Evolutionary conservation across 2,797 vertebrate genomes (phyloP), one percentile per base, ranked within the genome.

Genomic region (Phalanger gymnotis): DNA sequence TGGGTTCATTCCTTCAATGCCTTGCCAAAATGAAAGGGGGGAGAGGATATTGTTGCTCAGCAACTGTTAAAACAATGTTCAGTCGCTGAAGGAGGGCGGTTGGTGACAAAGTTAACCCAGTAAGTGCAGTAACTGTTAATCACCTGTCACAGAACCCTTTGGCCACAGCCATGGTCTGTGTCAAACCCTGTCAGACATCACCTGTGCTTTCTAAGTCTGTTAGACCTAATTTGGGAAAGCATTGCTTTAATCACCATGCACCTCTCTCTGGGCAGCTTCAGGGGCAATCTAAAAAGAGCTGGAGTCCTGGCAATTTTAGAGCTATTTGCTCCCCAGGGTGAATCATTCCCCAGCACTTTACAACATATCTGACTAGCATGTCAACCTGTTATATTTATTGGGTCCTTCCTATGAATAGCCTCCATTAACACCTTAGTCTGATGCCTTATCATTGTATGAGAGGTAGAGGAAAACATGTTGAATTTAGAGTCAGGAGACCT

Each of bases 61-160:
- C 98, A 98, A 98, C 98, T 96, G 93, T 94, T 96, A 97, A 97
- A 98, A 98, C 97, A 98, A 97, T 73, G 61, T 97, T 95, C 93
- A 66, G 97, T 53, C 93, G 93, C 94, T 40, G 90, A 97, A 97
- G 91, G 96, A 98, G 94, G 27, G 91, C 53, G 53, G 95, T 95
- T 93, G 91, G 96, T 94, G 13, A 97, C 97, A 97, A 96, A 92
- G 93, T 97, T 97, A 97, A 97, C 95, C 97, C 95, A 73, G 91
- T 92, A 58, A 96, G 56, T 87, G 54, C 30, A 57, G 51, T n/a
- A 27, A 87, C 73, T 87, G 7, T 27, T 3, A 40, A 58, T 89
- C 92, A 92, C 92, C 51, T 28, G 22, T n/a, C 73, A 31, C 51
- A 16, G 2, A 56, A 52, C 89, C 94, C 93, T 55, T 94, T 3